These are phyloP conservation scores for Ptychobarbus kaznakovi DNA, from an alignment of 2,797 vertebrate genomes.

Conservation along the genomic window DNA sequence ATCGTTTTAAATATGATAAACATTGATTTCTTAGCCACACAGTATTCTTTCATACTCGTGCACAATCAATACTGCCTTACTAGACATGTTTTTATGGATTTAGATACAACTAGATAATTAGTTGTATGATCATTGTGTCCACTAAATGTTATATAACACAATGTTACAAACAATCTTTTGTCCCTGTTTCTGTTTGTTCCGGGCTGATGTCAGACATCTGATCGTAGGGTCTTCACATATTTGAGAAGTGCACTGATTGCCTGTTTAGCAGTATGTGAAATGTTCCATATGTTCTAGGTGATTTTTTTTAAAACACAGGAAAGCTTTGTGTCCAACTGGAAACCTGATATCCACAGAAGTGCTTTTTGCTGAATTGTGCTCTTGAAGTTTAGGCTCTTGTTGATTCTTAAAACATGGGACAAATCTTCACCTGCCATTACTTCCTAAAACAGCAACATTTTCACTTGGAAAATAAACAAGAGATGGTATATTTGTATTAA, in stretches of 20 bases:
- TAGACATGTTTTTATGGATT: not conserved
- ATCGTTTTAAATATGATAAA: not conserved
- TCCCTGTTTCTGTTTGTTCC: not conserved
- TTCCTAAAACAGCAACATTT: not conserved
- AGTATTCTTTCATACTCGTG: not conserved
- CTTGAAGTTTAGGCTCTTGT: slow-evolving; percentile 4
- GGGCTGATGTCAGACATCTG: not conserved
- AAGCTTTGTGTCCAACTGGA: slow-evolving; percentile 44
- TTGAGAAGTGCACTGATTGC: slow-evolving; percentile 44
- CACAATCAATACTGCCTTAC: not conserved
- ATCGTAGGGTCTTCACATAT: not conserved
- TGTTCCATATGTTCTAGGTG: slow-evolving; percentile 25
- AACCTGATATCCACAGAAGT: slow-evolving; percentile 31
- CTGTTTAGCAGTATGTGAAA: slow-evolving; percentile 24
- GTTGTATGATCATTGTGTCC: too few relatives aligned
- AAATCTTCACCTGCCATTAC: slow-evolving; percentile 12
- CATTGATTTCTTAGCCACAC: not conserved
- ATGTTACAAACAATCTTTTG: slow-evolving; percentile 8
- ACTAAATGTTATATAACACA: not conserved
- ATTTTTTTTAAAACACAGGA: slow-evolving; percentile 38
- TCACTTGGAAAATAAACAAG: not conserved
- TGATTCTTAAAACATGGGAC: not conserved
- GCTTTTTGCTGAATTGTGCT: slow-evolving; percentile 13
- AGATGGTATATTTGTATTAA: not conserved
- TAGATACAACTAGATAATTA: not conserved